These are phyloP conservation scores for Empis stercorea DNA, from an alignment of 2,888 invertebrate species.

Conservation along the genomic window DNA sequence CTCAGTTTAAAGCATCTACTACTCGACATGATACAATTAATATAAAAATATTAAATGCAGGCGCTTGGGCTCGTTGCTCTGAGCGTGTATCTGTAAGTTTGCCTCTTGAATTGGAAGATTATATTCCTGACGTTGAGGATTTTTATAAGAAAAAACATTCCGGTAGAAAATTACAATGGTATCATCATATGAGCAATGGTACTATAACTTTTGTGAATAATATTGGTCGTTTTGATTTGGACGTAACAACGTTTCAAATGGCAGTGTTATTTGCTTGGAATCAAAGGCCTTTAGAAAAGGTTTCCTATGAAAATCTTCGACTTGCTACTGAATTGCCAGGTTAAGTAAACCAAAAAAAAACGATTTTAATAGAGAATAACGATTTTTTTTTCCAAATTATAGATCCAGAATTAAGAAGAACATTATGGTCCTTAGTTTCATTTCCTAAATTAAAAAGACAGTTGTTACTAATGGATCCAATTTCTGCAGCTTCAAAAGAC, in stretches of 20 bases:
- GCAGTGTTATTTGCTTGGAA: slow-evolving; percentile 99
- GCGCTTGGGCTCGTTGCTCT: slow-evolving; percentile 91
- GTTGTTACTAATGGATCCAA: slow-evolving; percentile 67
- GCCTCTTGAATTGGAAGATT: slow-evolving; percentile 95
- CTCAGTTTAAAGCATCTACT: slow-evolving; percentile 77
- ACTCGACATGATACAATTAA: slow-evolving; percentile 80
- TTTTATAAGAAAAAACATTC: slow-evolving; percentile 97
- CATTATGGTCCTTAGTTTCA: slow-evolving; percentile 89
- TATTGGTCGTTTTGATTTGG: slow-evolving; percentile 89
- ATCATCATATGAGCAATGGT: slow-evolving; percentile 99
- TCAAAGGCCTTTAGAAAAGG: slow-evolving; percentile 81
- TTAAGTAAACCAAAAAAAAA: slow-evolving; percentile 11
- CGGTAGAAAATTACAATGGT: slow-evolving; percentile 96
- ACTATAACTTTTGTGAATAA: slow-evolving; percentile 91
- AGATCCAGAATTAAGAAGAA: slow-evolving; percentile 85
- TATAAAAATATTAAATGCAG: slow-evolving; percentile 96
- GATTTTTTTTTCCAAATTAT: background rate
- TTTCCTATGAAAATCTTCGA: slow-evolving; percentile 92
- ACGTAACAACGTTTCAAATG: slow-evolving; percentile 99
- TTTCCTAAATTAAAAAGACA: slow-evolving; percentile 95
- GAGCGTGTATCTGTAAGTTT: slow-evolving; percentile 92
- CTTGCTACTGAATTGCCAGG: slow-evolving; percentile 91
- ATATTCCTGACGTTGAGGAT: slow-evolving; percentile 97
- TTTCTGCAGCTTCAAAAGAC: slow-evolving; percentile 80
- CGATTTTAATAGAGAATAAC: background rate